Evolutionary conservation across 2,888 invertebrate species (phyloP), one percentile per base, ranked within the genome.

Genomic region (Heteromyza rotundicornis): DNA sequence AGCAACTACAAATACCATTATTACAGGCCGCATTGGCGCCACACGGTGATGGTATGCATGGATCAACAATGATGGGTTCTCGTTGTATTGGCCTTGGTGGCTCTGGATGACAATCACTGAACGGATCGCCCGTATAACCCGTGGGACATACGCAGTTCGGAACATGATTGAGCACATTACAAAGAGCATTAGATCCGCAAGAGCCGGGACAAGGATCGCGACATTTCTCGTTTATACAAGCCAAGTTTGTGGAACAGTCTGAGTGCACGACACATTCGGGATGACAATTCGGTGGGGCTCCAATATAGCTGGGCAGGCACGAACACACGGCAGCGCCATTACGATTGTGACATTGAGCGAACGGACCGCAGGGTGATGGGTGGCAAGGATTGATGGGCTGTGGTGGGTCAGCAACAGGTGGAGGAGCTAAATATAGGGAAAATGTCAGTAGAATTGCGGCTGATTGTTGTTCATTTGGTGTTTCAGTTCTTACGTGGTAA

Each of bases 91-190:
- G 79, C 8, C 51, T 20, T 16, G 64, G 12, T 51, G 86, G 87
- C 80, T 86, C 87, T 1, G 85, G 82, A 54, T 84, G 81, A 77
- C 92, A 92, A 65, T 84, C 86, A 56, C 84, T 86, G 78, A 92
- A 91, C 1, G 92, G 91, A 86, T 82, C 74, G 12, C 87, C 87
- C 1, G 82, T 87, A 71, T 86, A 89, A 35, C 87, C 85, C 1
- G 83, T 68, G 64, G 87, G 87, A 77, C 93, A 93, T 67, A 88
- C 87, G 76, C 93, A 93, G 73, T 90, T 89, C 1, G 92, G 92
- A 72, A 89, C 86, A 72, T 89, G 89, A 66, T 87, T 87, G 22
- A 90, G 87, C 22, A 91, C 90, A 68, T 87, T 86, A 70, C 93
- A 93, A 53, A 86, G 84, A 0, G 92, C 86, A 77, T 90, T 89